Base-by-base conservation (phyloP, 2,888 invertebrate species). In the Strigamia maritima region DNA sequence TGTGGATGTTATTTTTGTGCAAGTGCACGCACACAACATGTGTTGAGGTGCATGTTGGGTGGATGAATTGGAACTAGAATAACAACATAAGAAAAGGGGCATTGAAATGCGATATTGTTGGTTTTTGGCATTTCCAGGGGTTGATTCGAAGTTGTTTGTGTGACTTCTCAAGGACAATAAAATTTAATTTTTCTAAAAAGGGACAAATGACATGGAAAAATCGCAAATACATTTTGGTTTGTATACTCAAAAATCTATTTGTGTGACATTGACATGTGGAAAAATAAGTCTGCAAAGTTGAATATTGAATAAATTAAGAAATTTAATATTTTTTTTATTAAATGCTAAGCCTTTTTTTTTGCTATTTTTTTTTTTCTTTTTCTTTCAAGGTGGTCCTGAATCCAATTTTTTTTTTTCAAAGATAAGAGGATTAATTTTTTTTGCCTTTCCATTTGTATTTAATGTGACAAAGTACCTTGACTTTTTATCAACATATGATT, bases 1-100 rank as follows among this genome's bases (percentile, higher is more conserved):
- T 31, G 49, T 65, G 26, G 65, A 65, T 65, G 65, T 65, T 65
- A 65, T 65, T 65, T 65, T 65, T 65, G 65, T 65, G 65, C 65
- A 60, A 65, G 65, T 65, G 65, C 65, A 24, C 24, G 60, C 19
- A 65, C 65, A 65, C 65, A 65, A 65, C 65, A 65, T 65, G 65
- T 65, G 65, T 65, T 65, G 65, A 65, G 65, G 65, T 65, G 65
- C 26, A 65, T 60, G 60, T 60, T 22, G 22, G 60, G 40, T 40
- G 40, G 12, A 22, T 16, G 26, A 65, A 65, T 26, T 14, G 26
- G 26, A 65, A 65, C 65, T 26, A 26, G 65, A 65, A 65, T 65
- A 65, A 65, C 65, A 65, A 65, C 65, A 49, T 49, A 49, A n/a
- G 40, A 44, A 44, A 49, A 49, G n/a, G n/a, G 65, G 26, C 16